phyloP scores from a whole-genome alignment of 2,888 invertebrate genomes.

The Megastigmus dorsalis region DNA sequence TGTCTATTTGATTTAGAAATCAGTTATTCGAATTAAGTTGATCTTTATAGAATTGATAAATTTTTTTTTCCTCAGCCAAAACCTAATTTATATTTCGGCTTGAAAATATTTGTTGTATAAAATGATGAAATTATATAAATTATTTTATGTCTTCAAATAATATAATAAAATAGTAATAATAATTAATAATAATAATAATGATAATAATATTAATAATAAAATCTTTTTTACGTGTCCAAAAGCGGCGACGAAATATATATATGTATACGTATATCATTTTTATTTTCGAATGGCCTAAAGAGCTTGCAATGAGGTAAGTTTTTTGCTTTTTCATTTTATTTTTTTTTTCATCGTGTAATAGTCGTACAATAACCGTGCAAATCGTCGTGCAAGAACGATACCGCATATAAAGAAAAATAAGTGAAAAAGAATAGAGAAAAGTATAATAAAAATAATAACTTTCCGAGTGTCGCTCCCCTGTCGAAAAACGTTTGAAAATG shows the following conservation, averaged over 20 bases:
- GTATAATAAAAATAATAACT: not conserved
- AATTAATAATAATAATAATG: too few species aligned
- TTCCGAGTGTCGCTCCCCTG: not conserved
- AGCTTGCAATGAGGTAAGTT: conserved; percentile 43
- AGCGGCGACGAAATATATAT: conserved; percentile 35
- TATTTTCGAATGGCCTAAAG: conserved; percentile 41
- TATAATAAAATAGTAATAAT: too few species aligned
- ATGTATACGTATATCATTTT: conserved; percentile 4
- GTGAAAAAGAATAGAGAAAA: conserved; percentile 24
- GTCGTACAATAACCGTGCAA: conserved; percentile 55
- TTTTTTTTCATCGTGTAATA: conserved; percentile 46
- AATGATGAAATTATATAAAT: too few species aligned
- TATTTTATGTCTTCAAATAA: too few species aligned
- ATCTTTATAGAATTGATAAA: too few species aligned
- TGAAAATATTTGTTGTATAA: too few species aligned
- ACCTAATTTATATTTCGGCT: too few species aligned
- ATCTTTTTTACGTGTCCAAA: conserved; percentile 9
- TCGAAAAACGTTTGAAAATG: not conserved
- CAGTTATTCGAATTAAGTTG: too few species aligned
- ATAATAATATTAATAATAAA: too few species aligned
- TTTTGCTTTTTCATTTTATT: conserved; percentile 29
- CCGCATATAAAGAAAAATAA: conserved; percentile 40
- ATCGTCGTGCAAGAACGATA: conserved; percentile 54
- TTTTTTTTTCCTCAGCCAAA: too few species aligned
- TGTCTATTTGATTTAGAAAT: too few species aligned